Evolutionary conservation across 2,797 vertebrate species (phyloP), one percentile per base, ranked within the genome.

Genomic region (Lutjanus campechanus): DNA sequence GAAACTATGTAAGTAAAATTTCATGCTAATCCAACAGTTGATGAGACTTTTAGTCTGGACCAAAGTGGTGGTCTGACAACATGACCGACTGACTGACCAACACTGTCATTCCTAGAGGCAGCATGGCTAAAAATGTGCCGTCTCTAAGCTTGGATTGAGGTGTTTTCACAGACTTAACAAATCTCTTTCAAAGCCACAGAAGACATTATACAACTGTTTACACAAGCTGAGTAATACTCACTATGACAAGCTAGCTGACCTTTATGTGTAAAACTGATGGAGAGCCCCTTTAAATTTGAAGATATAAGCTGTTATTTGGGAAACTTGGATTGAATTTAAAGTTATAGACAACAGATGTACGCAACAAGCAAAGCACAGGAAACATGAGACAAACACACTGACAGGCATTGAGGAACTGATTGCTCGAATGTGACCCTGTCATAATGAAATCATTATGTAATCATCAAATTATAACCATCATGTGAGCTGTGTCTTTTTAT

Each of bases 401-500:
- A 69, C 2, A 17, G 29, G 6, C 15, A 64, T 17, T 62, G 46
- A 59, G 15, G 47, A 63, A 71, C 12, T 5, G 50, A 54, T 46
- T 19, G 9, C 20, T 13, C 20, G 29, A 67, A 44, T 46, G 17
- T 17, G 44, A 41, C 8, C 8, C 1, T 9, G 11, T 81, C 16
- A 58, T 46, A 74, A 15, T 40, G 29, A 20, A 25, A 50, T 69
- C 15, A 36, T 83, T 83, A 75, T n/a, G 11, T 86, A 80, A 88
- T 70, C 25, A 62, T 83, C 60, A 56, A 59, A 65, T 58, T 51
- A 53, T 8, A 22, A 47, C 25, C 43, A 36, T 22, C 5, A 11
- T 66, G 65, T 59, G 43, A 66, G 51, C 46, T 16, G 64, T 73
- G 15, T 29, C 60, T 40, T 71, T 69, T 64, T 22, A 44, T 61